These are phyloP conservation scores for Drosophila serrata DNA, from an alignment of 1,140 invertebrate species.

Conservation along the genomic window DNA sequence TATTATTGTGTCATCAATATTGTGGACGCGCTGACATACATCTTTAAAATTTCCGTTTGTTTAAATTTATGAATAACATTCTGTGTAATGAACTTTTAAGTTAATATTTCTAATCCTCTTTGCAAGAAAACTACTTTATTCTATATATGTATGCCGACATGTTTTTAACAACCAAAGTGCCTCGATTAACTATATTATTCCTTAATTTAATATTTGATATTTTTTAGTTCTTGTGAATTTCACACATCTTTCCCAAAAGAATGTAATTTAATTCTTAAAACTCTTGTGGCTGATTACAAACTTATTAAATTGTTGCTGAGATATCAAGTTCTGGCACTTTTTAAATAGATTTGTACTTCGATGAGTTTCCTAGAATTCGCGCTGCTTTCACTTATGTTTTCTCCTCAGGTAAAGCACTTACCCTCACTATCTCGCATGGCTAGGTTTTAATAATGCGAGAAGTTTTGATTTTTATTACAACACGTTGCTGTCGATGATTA, in stretches of 20 bases:
- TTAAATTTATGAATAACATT: background rate
- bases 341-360: background rate
- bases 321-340: background rate
- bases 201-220: background rate
- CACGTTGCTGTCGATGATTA: conserved; percentile 35
- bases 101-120: background rate
- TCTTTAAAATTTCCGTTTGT: background rate
- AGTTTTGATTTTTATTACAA: conserved; percentile 22
- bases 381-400: conserved; percentile 19
- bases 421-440: conserved; percentile 52
- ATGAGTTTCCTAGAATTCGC: background rate
- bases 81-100: background rate
- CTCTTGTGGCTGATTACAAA: background rate
- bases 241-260: too few species aligned
- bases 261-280: background rate
- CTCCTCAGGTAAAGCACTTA: conserved; percentile 26
- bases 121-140: background rate
- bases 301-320: background rate
- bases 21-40: background rate
- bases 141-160: too few species aligned
- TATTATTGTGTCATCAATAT: conserved; percentile 17
- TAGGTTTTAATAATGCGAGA: conserved; percentile 3
- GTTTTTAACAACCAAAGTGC: background rate
- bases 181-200: background rate
- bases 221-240: background rate